These are phyloP conservation scores for Hyperoplus lanceolatus DNA, from an alignment of 2,797 vertebrate species.

Conservation along the genomic window DNA sequence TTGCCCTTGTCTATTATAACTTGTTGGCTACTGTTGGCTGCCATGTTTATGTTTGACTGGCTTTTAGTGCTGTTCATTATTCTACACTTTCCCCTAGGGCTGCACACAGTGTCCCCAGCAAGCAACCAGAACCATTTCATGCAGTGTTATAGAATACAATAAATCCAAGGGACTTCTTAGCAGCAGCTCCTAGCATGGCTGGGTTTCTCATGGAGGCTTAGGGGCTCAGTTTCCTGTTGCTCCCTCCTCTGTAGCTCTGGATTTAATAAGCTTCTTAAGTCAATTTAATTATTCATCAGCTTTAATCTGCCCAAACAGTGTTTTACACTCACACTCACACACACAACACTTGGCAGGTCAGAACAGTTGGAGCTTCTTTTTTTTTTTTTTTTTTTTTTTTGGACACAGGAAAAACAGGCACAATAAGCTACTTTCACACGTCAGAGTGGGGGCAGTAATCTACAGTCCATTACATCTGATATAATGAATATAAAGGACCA, in stretches of 20 bases:
- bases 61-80: neutral
- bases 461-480: neutral
- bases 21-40: too few relatives aligned
- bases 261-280: conserved; percentile 80
- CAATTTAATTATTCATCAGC: conserved; percentile 77
- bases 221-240: conserved; percentile 65
- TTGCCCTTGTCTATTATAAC: too few relatives aligned
- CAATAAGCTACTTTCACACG: neutral
- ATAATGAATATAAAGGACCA: neutral
- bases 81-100: neutral
- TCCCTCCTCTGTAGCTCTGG: conserved; percentile 52
- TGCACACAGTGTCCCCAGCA: neutral
- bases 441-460: neutral
- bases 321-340: conserved; percentile 46
- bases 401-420: neutral
- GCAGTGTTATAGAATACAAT: conserved; percentile 24
- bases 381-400: neutral
- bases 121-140: neutral
- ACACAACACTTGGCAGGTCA: conserved; percentile 1
- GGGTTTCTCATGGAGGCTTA: conserved; percentile 51
- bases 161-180: conserved; percentile 8
- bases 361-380: neutral
- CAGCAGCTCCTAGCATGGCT: conserved; percentile 32
- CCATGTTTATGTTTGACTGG: neutral
- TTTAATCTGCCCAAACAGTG: conserved; percentile 70